A percentile compares a stretch with the other conserved stretches of the same genome.
Evolutionary conservation across 30 jellyfish, hydroid and myxozoan species (phyloP).

Genomic region (Turritopsis dohrnii): DNA sequence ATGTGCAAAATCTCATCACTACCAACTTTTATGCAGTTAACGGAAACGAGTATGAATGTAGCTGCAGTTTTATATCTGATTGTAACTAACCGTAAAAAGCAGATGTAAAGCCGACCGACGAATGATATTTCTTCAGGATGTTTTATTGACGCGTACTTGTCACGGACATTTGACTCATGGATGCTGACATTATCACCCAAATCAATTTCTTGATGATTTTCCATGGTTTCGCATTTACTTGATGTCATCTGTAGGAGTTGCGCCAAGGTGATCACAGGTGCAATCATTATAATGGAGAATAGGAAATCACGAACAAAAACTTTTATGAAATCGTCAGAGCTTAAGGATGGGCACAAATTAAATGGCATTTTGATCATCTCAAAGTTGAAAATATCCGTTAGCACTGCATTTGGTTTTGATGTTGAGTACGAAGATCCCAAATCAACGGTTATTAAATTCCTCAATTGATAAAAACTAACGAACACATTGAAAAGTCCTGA

Average conservation of each 20-base stretch:
- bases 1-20: constrained; percentile 14
- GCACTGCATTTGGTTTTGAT: not conserved
- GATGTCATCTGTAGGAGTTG: not conserved
- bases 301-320: not conserved
- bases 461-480: not conserved
- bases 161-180: no score
- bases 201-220: not conserved
- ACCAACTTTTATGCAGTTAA: constrained; percentile 13
- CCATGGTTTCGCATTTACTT: not conserved
- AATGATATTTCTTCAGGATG: not conserved
- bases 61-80: constrained; percentile 9
- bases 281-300: not conserved
- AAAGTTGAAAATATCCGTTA: not conserved
- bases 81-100: constrained; percentile 9
- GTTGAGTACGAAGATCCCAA: not conserved
- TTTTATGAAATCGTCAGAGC: not conserved
- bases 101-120: not conserved
- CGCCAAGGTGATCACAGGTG: not conserved
- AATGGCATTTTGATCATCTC: not conserved
- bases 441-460: not conserved
- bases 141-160: not conserved
- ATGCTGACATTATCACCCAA: no score
- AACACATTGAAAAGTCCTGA: not conserved
- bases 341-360: not conserved
- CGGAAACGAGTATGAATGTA: not conserved